These are phyloP conservation scores for Eubasilissa regina DNA, from an alignment of 1,140 invertebrate species.

Conservation along the genomic window DNA sequence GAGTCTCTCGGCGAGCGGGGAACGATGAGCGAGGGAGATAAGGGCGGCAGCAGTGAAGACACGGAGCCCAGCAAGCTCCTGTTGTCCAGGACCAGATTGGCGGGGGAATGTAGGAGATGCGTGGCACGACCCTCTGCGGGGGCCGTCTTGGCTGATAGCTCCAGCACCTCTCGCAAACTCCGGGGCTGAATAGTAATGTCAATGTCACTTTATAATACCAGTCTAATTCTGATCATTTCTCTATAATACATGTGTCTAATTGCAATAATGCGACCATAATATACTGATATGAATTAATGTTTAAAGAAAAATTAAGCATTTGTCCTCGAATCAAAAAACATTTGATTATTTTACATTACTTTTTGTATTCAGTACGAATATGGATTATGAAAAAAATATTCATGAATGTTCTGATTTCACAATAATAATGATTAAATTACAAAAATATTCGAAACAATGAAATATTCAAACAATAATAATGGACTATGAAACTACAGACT, in stretches of 20 bases:
- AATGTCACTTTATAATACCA: neutral
- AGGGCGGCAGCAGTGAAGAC: neutral
- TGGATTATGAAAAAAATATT: too few relatives aligned
- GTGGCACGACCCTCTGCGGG: neutral
- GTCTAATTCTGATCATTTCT: too few relatives aligned
- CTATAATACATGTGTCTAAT: neutral
- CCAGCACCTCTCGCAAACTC: constrained; percentile 17
- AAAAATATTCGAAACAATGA: too few relatives aligned
- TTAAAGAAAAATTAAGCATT: too few relatives aligned
- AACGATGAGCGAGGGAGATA: constrained; percentile 4
- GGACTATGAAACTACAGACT: too few relatives aligned
- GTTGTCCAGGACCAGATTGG: constrained; percentile 21
- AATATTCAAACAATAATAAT: too few relatives aligned
- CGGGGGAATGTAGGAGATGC: constrained; percentile 8
- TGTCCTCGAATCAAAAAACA: neutral
- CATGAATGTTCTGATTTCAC: too few relatives aligned
- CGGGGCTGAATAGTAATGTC: neutral
- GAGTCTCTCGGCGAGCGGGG: constrained; percentile 4
- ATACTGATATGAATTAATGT: too few relatives aligned
- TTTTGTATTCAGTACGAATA: too few relatives aligned
- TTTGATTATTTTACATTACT: too few relatives aligned
- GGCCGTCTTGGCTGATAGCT: neutral
- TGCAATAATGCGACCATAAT: too few relatives aligned
- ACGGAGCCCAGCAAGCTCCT: constrained; percentile 7
- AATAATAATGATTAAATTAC: too few relatives aligned